These are phyloP conservation scores for Nephila pilipes DNA, from an alignment of 1,140 invertebrate species.

Conservation along the genomic window DNA sequence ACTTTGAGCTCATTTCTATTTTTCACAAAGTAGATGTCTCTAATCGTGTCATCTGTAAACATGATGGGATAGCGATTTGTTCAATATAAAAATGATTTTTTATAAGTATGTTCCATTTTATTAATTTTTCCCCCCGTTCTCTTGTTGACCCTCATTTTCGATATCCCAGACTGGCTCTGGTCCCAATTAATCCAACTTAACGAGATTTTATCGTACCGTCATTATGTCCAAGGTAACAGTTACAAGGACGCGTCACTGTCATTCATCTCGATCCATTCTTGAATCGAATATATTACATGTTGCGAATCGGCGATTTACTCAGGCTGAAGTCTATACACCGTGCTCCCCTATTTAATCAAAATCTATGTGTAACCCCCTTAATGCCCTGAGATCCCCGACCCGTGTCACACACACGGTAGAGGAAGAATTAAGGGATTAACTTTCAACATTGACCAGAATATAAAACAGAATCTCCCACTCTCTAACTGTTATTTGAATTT, in stretches of 20 bases:
- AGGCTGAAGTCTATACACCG: background rate
- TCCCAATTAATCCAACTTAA: too few species aligned
- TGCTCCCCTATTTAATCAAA: constrained; percentile 46
- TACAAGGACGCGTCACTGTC: background rate
- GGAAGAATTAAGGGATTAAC: constrained; percentile 63
- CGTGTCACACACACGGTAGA: background rate
- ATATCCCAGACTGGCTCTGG: too few species aligned
- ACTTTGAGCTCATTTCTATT: too few species aligned
- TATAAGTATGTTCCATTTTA: too few species aligned
- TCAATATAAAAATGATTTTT: too few species aligned
- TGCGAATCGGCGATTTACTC: constrained; percentile 7
- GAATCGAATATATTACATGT: background rate
- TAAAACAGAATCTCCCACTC: constrained; percentile 13
- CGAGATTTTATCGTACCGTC: too few species aligned
- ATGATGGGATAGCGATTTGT: too few species aligned
- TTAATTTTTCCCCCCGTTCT: too few species aligned
- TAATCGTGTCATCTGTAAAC: too few species aligned
- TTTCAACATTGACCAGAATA: constrained; percentile 54
- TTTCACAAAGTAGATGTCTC: too few species aligned
- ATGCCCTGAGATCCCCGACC: background rate
- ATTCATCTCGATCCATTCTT: background rate
- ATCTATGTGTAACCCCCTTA: background rate
- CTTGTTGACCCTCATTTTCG: too few species aligned
- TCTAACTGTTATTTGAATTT: constrained; percentile 34
- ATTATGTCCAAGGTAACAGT: background rate